Evolutionary conservation across 2,113 vertebrate species (phyloP).

Genomic region (Hypomesus transpacificus): DNA sequence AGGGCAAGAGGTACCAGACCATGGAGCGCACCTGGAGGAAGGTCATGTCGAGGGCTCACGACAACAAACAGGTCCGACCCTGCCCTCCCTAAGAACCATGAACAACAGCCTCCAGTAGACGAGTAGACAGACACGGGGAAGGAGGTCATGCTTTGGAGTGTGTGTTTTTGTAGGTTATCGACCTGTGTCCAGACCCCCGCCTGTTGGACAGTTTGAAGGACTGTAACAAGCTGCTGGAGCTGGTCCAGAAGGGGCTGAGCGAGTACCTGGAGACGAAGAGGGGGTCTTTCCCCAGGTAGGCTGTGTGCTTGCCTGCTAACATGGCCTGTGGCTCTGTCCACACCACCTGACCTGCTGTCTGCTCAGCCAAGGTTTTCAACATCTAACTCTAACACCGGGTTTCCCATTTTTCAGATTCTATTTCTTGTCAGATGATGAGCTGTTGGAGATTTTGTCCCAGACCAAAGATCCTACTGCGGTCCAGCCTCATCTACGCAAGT

Average conservation of each 20-base stretch:
- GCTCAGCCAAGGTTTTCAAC: no score
- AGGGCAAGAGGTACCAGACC: conserved; percentile 79
- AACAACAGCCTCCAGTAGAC: neutral
- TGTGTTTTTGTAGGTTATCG: conserved; percentile 75
- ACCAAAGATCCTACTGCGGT: conserved; percentile 89
- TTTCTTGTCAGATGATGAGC: conserved; percentile 91
- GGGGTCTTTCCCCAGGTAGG: conserved; percentile 79
- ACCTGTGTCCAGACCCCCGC: conserved; percentile 76
- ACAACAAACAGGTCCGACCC: conserved; percentile 74
- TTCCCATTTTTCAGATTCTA: conserved; percentile 78
- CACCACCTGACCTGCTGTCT: neutral
- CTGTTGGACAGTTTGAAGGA: conserved; percentile 76
- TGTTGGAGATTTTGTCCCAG: conserved; percentile 89
- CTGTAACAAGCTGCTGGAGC: conserved; percentile 79
- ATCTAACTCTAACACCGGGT: neutral
- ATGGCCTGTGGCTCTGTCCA: no score
- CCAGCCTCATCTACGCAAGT: conserved; percentile 87
- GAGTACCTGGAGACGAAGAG: conserved; percentile 88
- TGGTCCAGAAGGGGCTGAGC: conserved; percentile 87
- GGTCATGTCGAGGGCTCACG: conserved; percentile 79
- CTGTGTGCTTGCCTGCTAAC: neutral
- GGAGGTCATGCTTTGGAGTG: neutral
- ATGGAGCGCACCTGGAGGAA: conserved; percentile 82
- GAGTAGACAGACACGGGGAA: neutral
- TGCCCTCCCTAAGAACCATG: neutral